phyloP scores from a whole-genome alignment of 2,113 vertebrate species.

The Alosa alosa region DNA sequence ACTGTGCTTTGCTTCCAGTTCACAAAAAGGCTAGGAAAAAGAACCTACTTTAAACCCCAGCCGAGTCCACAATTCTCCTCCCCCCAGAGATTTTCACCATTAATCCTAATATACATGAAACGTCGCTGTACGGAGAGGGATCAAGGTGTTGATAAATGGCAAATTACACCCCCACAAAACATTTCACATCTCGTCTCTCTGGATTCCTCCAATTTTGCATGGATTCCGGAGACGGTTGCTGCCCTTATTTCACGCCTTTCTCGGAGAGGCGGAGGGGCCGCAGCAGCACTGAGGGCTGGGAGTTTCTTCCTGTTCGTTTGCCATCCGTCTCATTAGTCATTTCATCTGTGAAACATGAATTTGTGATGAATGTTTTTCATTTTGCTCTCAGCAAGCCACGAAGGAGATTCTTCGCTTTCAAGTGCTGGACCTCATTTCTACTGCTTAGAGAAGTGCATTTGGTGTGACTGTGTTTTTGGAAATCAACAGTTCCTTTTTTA shows the following conservation, averaged over 20 bases:
- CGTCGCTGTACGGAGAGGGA: neutral
- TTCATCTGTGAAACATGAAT: constrained; percentile 52
- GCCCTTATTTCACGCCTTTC: constrained; percentile 44
- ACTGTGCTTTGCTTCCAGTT: neutral
- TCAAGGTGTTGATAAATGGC: constrained; percentile 11
- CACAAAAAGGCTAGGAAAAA: neutral
- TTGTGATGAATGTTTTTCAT: constrained; percentile 48
- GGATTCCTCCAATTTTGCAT: constrained; percentile 38
- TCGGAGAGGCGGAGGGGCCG: constrained; percentile 24
- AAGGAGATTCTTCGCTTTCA: neutral
- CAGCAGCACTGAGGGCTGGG: constrained; percentile 27
- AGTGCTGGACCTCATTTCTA: constrained; percentile 1
- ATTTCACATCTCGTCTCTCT: constrained; percentile 26
- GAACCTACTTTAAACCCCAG: neutral
- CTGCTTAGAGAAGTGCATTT: neutral
- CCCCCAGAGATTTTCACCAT: constrained; percentile 13
- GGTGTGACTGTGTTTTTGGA: neutral
- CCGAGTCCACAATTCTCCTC: constrained; percentile 8
- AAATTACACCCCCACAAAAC: constrained; percentile 20
- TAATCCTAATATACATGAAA: constrained; percentile 27
- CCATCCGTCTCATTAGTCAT: constrained; percentile 52
- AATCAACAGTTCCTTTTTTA: neutral
- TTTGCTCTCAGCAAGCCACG: constrained; percentile 8
- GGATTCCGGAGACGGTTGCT: neutral
- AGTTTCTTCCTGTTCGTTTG: constrained; percentile 44